Evolutionary conservation across 2,888 invertebrate genomes (phyloP).

Genomic region (Drosophila koepferae): DNA sequence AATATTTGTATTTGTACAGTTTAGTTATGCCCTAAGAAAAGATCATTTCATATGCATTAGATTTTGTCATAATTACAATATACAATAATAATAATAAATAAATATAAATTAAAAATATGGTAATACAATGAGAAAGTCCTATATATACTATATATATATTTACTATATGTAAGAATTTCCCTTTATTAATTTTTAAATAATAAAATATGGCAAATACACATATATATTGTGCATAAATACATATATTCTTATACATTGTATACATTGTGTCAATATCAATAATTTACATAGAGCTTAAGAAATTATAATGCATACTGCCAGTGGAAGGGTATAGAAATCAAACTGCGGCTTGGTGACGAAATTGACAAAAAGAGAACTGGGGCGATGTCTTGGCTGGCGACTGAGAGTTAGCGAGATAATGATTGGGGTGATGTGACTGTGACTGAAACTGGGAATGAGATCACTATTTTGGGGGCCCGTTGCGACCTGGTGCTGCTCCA

Average conservation of each 20-base stretch:
- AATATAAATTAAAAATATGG: too few species aligned
- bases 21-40: too few species aligned
- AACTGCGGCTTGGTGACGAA: constrained; percentile 59
- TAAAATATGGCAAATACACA: background rate
- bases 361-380: constrained; percentile 59
- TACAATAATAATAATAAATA: too few species aligned
- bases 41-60: too few species aligned
- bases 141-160: too few species aligned
- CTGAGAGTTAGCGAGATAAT: constrained; percentile 9
- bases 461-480: constrained; percentile 18
- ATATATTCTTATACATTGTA: background rate
- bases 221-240: background rate
- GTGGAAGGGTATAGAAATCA: constrained; percentile 40
- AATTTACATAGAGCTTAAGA: background rate
- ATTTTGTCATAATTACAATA: too few species aligned
- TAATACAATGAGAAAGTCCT: too few species aligned
- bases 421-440: constrained; percentile 4
- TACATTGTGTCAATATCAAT: background rate
- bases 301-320: background rate
- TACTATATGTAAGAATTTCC: background rate
- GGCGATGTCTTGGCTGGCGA: constrained; percentile 12
- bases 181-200: background rate
- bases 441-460: constrained; percentile 34
- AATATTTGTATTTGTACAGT: too few species aligned
- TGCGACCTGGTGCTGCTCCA: constrained; percentile 25